Evolutionary conservation across 92 coral and sea anemone genomes (phyloP), one percentile per base, ranked within the genome.

Genomic region (Hydrozoanthus gracilis): DNA sequence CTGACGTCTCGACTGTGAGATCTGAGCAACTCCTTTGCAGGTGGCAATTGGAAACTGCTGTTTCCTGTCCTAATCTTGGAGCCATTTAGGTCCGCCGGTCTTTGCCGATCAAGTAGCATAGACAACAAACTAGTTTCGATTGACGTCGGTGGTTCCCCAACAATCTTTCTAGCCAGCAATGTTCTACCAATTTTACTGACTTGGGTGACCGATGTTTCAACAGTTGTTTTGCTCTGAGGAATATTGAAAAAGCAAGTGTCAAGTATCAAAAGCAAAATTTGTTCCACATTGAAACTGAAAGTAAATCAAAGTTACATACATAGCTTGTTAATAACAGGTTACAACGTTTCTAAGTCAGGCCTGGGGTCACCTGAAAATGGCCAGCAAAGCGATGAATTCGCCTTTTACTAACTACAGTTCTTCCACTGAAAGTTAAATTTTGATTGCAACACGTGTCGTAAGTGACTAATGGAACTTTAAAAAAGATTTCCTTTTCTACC

Each of bases 101-200:
- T 79, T 47, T 62, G 70, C 44, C 72, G 70, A 79, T 62, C 71
- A 18, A 79, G 71, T 45, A 62, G 11, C 44, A 62, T 61, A 16
- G 84, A 79, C 71, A 79, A n/a, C 6, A 44, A 79, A 8, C 60
- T 46, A 3, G 73, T 79, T 47, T 47, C 62, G 72, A 79, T 46
- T 45, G 62, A 56, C 17, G 84, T 79, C n/a, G 84, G 58, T 44
- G 84, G 84, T 67, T 64, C 84, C 4, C 84, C 84, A 15, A 64
- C 73, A 13, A 79, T 64, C 73, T 79, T 79, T 79, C 84, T 64
- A n/a, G 84, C 17, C 7, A 79, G 73, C 58, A 79, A 12, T 0
- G 58, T 64, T 35, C 8, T 65, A 10, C 84, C 84, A 64, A 79
- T 17, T n/a, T 79, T 47, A 39, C 9, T 64, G 58, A 79, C 73